A percentile compares a stretch with the other conserved stretches of the same genome.
Conservation (phyloP, 2,888 invertebrate genomes). For the Chaitophorus viminalis region DNA sequence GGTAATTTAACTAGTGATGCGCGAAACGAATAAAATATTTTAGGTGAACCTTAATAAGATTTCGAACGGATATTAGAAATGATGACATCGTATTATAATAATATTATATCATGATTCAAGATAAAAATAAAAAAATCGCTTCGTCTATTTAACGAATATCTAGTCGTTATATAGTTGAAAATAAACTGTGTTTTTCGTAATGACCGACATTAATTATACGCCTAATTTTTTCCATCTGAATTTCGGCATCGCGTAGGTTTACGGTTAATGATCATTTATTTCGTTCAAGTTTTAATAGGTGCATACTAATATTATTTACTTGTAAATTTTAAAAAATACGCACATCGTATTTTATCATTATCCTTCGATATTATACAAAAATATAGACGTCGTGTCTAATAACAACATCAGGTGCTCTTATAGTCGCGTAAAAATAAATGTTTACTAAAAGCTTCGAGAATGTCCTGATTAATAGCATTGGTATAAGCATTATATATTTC, state of each 20-base stretch:
- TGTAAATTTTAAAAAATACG: background rate
- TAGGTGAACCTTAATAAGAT: background rate
- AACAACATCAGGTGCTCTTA: background rate
- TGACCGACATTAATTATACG: background rate
- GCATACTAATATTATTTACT: background rate
- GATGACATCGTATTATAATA: background rate
- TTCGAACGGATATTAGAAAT: background rate
- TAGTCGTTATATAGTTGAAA: background rate
- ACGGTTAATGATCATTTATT: slow-evolving; percentile 16
- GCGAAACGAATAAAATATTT: background rate
- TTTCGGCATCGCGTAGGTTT: background rate
- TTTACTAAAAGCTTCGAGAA: background rate
- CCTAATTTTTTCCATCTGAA: background rate
- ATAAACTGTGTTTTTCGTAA: background rate
- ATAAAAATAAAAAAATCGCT: background rate
- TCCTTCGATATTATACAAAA: background rate
- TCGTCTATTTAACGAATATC: background rate
- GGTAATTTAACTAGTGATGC: too few species aligned
- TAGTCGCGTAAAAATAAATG: background rate
- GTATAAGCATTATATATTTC: too few species aligned
- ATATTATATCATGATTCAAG: background rate
- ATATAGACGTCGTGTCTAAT: background rate
- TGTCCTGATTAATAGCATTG: background rate
- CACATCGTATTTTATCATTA: background rate
- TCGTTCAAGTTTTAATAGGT: background rate